These are phyloP conservation scores for Heliothis subflexa DNA, from an alignment of 1,140 invertebrate genomes.

Conservation along the genomic window DNA sequence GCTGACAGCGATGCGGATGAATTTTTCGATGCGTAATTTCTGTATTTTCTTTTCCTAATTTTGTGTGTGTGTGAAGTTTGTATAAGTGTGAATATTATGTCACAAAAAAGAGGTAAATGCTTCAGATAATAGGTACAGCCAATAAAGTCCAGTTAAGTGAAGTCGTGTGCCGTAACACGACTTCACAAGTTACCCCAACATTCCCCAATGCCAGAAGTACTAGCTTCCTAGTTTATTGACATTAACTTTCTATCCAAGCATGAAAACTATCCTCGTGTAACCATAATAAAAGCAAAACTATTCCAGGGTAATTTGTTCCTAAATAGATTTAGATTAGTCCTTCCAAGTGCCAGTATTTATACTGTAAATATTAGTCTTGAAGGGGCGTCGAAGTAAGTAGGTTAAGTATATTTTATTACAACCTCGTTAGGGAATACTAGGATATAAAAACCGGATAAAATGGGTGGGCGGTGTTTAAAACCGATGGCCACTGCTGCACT, in stretches of 20 bases:
- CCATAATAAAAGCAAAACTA: not conserved
- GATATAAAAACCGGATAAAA: slow-evolving; percentile 28
- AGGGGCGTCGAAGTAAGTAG: slow-evolving; percentile 12
- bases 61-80: too few species aligned
- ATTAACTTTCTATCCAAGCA: not conserved
- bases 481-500: not conserved
- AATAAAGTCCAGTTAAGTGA: too few species aligned
- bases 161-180: too few species aligned
- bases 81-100: too few species aligned
- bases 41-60: too few species aligned
- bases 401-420: slow-evolving; percentile 40
- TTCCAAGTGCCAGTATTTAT: slow-evolving; percentile 3
- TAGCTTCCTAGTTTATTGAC: not conserved
- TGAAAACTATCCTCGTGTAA: not conserved
- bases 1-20: too few species aligned
- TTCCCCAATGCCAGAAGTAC: not conserved
- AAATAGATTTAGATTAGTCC: slow-evolving; percentile 9
- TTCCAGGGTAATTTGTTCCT: not conserved
- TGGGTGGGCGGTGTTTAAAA: slow-evolving; percentile 8
- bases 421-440: slow-evolving; percentile 24
- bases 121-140: too few species aligned
- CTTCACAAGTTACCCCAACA: too few species aligned
- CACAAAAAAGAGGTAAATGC: too few species aligned
- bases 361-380: slow-evolving; percentile 19
- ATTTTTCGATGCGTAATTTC: too few species aligned